phyloP scores from a whole-genome alignment of 2,113 vertebrate species.

The Poicephalus gulielmi region DNA sequence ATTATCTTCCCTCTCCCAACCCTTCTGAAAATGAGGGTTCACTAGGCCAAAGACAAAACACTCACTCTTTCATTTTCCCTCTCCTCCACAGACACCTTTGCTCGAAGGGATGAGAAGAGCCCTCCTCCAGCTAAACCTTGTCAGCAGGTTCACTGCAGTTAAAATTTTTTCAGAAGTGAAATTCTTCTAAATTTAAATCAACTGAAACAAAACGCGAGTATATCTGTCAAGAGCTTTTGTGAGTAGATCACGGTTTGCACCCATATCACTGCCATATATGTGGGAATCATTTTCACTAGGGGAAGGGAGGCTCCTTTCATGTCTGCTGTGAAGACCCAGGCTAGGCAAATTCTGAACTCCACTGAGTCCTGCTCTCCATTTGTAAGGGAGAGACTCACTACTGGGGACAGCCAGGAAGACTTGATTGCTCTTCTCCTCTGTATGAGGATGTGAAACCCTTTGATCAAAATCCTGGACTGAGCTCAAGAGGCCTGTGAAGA shows the following conservation, averaged over 20 bases:
- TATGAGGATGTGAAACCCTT: accelerated
- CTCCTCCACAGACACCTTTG: not conserved
- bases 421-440: not conserved
- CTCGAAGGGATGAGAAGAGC: not conserved
- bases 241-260: not conserved
- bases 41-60: not conserved
- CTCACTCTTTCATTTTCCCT: not conserved
- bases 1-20: not conserved
- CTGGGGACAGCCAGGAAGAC: not conserved
- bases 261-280: not conserved
- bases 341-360: not conserved
- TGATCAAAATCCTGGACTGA: not conserved
- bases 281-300: not conserved
- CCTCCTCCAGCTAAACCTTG: not conserved
- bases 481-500: not conserved
- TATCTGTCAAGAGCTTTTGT: not conserved
- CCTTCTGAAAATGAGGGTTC: not conserved
- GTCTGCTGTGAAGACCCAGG: accelerated
- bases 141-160: not conserved
- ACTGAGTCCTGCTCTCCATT: not conserved
- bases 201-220: not conserved
- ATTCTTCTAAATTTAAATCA: not conserved
- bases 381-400: not conserved
- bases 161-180: not conserved
- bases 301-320: not conserved